Base-by-base conservation (phyloP, 2,888 invertebrate species). In the Athrips mouffetella region DNA sequence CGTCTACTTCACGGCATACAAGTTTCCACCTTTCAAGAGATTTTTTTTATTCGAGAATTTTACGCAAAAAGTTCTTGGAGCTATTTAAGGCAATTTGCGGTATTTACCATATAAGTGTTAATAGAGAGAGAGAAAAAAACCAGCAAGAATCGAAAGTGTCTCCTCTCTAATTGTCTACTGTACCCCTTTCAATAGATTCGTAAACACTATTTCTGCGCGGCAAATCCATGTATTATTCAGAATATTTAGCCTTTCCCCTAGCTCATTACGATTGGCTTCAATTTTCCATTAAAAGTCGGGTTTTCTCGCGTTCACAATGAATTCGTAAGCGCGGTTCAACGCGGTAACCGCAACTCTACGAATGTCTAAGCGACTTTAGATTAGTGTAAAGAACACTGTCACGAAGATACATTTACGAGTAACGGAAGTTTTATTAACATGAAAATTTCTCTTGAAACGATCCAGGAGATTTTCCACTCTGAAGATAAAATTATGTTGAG, bases 261-360 rank as follows among this genome's bases (percentile, higher is more conserved):
- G 64, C 72, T 78, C 75, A 82, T 83, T 81, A 80, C 68, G 70
- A 57, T 58, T 61, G 62, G 67, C 60, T 60, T 73, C 70, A 80
- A 81, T 83, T 84, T 84, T 80, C 80, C 72, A 69, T 65, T 66
- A 65, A 13, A 20, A 11, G 67, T 65, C 61, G 50, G 60, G 71
- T 80, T 80, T 80, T 77, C 73, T 73, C 66, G 66, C 70, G 71
- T 73, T 68, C 66, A 64, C 69, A 75, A 73, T 81, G 67, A 73
- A 73, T 70, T 65, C 58, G 71, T 76, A 76, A 80, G 71, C 70
- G 75, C 68, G 63, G 69, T 70, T 65, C 75, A 72, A 77, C 73
- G 73, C 65, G 53, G 61, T 37, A 63, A 82, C 82, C 83, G 65
- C 82, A 81, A 70, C 69, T 65, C 68, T 69, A 61, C 65, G 59